These are phyloP conservation scores for Alexandromys fortis DNA, from an alignment of 2,113 vertebrate species.

Conservation along the genomic window DNA sequence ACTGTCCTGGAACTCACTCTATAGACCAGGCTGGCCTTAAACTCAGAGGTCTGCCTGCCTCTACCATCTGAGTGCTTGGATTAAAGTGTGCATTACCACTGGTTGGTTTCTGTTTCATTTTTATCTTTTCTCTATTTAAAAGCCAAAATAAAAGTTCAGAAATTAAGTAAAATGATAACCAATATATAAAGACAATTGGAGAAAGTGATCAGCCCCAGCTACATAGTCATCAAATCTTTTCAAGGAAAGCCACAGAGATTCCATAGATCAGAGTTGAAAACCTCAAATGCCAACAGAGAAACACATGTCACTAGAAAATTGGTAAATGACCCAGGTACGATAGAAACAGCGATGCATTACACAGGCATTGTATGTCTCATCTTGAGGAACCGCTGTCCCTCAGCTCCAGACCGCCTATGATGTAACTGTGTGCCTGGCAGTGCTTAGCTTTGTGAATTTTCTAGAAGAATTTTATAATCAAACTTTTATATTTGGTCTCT, in stretches of 20 bases:
- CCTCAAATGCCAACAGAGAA: conserved; percentile 20
- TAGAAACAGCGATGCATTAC: neutral
- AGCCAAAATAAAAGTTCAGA: conserved; percentile 2
- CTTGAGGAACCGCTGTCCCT: neutral
- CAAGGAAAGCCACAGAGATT: conserved; percentile 2
- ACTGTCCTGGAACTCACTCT: neutral
- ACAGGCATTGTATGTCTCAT: neutral
- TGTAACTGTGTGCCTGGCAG: neutral
- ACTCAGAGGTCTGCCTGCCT: neutral
- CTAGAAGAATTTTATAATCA: neutral
- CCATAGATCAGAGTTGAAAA: neutral
- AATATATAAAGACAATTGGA: conserved; percentile 5
- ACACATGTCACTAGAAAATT: neutral
- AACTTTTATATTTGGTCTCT: conserved; percentile 48
- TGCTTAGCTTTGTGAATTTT: conserved; percentile 28
- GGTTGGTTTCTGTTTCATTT: conserved; percentile 9
- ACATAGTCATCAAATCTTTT: neutral
- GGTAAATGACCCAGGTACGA: neutral
- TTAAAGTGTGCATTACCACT: neutral
- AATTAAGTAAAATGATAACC: conserved; percentile 39
- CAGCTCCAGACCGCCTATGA: neutral
- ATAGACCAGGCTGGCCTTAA: neutral
- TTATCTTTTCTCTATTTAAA: conserved; percentile 18
- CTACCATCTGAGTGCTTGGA: neutral
- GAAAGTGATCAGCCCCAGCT: neutral